Base-by-base conservation (phyloP, 2,113 vertebrate genomes). In the Phylloscopus whistleri region DNA sequence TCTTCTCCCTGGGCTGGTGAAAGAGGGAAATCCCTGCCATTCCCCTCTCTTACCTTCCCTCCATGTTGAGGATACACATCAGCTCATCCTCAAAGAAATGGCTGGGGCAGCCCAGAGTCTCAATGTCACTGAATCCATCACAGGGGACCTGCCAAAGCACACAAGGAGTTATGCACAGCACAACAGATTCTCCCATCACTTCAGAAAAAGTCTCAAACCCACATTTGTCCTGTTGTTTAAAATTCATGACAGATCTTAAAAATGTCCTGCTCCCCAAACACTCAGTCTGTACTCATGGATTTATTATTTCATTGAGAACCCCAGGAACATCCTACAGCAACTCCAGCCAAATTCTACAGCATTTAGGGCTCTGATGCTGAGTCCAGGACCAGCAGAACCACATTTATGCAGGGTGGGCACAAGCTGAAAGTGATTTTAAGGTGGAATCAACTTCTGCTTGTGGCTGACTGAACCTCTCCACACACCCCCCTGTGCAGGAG, bases 71-170 rank as follows among this genome's bases (percentile, higher is more conserved):
- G 85, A 99, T 99, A 87, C 98, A 99, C 94, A 99, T 98, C 86
- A 99, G 98, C 95, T 99, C 99, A 83, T 99, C 99, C 97, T 99
- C 99, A 97, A 99, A 99, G 97, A 99, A 99, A 89, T 99, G 99
- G 96, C 98, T 98, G 3, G 99, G 99, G 87, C 99, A 99, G 10
- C 98, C 99, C 0, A 99, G 98, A 26, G 98, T 99, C 96, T 99
- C 99, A 46, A 99, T 99, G 97, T 99, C 99, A 91, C 98, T 99
- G 96, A 99, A 99, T 88, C 99, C 99, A 68, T 99, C 99, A 81
- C 99, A 99, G 87, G 99, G 98, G 56, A 99, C 99, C 98, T 99
- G 98, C 39, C 97, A 98, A 84, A 89, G n/a, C 93, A 90, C 48
- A 77, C n/a, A 63, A 15, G 1, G 18, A 73, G 30, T 85, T 13